Conservation (phyloP, 2,797 vertebrate genomes). For the Pipistrellus kuhlii region DNA sequence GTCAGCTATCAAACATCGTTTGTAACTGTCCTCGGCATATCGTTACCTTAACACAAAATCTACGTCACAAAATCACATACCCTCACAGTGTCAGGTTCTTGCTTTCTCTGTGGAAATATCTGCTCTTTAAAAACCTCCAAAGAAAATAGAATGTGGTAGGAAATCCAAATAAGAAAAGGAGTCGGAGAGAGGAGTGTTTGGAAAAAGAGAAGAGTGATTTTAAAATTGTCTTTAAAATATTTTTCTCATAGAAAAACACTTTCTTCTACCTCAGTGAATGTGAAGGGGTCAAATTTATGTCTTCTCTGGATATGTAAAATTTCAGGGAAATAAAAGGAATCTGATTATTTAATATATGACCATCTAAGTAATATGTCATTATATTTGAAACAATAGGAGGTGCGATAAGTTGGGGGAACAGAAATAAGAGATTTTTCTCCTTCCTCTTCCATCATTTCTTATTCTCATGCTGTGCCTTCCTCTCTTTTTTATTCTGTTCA, state of each 20-base stretch:
- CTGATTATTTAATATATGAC: slow-evolving; percentile 61
- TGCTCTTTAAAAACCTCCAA: background rate
- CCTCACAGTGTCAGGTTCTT: background rate
- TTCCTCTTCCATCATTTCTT: slow-evolving; percentile 77
- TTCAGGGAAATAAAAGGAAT: slow-evolving; percentile 58
- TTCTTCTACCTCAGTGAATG: background rate
- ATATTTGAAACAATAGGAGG: slow-evolving; percentile 77
- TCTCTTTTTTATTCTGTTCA: slow-evolving; percentile 84
- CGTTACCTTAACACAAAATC: background rate
- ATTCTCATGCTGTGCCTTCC: slow-evolving; percentile 85
- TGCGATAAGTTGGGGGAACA: slow-evolving; percentile 69
- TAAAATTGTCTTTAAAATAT: slow-evolving; percentile 36
- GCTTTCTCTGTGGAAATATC: background rate
- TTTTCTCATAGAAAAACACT: slow-evolving; percentile 38
- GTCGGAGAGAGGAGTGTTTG: background rate
- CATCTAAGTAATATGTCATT: slow-evolving; percentile 70
- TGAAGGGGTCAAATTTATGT: slow-evolving; percentile 21
- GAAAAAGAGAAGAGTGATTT: background rate
- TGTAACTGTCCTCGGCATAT: background rate
- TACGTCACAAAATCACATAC: background rate
- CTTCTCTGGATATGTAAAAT: slow-evolving; percentile 3
- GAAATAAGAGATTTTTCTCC: slow-evolving; percentile 81
- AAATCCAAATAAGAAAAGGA: slow-evolving; percentile 3
- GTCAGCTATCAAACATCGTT: background rate
- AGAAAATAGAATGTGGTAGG: background rate